Conservation (phyloP, 2,113 vertebrate genomes). For the Cranoglanis bouderius region DNA sequence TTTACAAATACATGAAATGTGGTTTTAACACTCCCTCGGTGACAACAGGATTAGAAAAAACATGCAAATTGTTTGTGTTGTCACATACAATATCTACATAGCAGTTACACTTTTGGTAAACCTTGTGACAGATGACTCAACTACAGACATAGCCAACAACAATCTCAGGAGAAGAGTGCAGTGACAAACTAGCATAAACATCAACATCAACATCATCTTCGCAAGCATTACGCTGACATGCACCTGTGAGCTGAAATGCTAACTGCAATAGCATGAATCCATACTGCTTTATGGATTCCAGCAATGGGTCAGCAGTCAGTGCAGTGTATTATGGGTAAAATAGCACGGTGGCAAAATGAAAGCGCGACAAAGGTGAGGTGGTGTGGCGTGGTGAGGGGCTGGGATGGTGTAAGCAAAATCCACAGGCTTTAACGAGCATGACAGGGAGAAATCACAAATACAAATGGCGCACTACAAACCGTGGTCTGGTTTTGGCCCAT, state of each 20-base stretch:
- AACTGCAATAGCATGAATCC: conserved; percentile 58
- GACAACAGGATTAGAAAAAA: neutral
- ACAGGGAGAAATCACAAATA: conserved; percentile 76
- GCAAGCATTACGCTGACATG: conserved; percentile 26
- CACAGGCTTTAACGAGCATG: conserved; percentile 67
- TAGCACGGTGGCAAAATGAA: conserved; percentile 51
- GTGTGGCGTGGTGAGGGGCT: neutral
- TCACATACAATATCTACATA: neutral
- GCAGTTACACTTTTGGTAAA: neutral
- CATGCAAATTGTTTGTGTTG: neutral
- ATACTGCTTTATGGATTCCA: conserved; percentile 46
- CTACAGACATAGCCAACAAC: neutral
- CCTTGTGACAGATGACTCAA: neutral
- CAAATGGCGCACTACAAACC: conserved; percentile 98
- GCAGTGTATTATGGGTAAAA: conserved; percentile 62
- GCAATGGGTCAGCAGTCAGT: conserved; percentile 22
- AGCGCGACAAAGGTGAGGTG: conserved; percentile 78
- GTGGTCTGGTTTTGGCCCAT: conserved; percentile 99
- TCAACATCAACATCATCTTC: conserved; percentile 19
- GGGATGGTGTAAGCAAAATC: conserved; percentile 29
- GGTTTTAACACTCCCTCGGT: neutral
- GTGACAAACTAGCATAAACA: conserved; percentile 31
- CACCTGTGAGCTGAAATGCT: conserved; percentile 54
- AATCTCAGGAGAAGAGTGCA: neutral
- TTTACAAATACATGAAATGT: neutral